Evolutionary conservation across 92 coral and sea anemone genomes (phyloP), one percentile per base, ranked within the genome.

Genomic region (Umimayanthus chanpuru): DNA sequence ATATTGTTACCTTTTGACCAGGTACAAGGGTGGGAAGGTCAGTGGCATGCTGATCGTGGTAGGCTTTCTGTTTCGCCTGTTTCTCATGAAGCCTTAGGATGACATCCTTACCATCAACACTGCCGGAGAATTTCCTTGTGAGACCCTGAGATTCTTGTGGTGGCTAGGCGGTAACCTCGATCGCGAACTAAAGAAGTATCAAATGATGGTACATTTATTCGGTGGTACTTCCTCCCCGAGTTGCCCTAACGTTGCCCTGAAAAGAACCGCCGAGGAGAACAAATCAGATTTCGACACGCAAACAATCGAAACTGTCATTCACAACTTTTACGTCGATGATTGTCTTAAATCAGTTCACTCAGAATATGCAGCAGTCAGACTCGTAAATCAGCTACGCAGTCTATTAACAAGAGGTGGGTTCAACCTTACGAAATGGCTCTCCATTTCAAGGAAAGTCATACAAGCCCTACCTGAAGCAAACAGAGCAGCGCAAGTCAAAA

Each of bases 401-500:
- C 76, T 58, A 9, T 38, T 79, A 6, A n/a, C 53, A 47, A 47
- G 14, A 10, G 14, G 53, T 0, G 53, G 12, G 14, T 47, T 47
- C 53, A 8, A 10, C 14, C 11, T 47, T 0, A 47, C 53, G 12
- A 47, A 47, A 10, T 47, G 53, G 53, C 11, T 47, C 12, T 9
- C 53, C 14, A 47, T 6, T 80, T 47, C 80, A 9, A 49, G 77
- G 18, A 50, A 76, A 9, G 91, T 89, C 40, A 82, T 83, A n/a
- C 30, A 89, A 39, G 55, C n/a, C 53, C 70, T 89, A 21, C 91
- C 88, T 23, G 65, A 55, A 9, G 15, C 36, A 12, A 77, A 79
- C 3, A 67, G 87, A 12, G 90, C 90, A 14, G 70, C 66, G 87
- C 43, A 80, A 8, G 86, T 88, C 5, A 80, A 88, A 43, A 39